Conservation (phyloP, 2,113 vertebrate species). For the Pristiophorus japonicus region DNA sequence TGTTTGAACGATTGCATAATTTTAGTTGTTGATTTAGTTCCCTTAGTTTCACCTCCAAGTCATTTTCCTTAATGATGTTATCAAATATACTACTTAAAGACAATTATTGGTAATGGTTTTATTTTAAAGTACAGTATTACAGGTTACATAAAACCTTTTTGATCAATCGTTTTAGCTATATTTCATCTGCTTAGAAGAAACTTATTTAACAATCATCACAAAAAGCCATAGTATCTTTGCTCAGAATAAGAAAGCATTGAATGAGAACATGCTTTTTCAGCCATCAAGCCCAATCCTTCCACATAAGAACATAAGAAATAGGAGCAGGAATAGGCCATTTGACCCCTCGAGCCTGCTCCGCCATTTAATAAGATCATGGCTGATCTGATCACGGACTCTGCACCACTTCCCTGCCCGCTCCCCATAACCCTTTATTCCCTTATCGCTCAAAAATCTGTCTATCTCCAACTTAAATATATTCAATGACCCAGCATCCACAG, state of each 20-base stretch:
- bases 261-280: not conserved
- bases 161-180: not conserved
- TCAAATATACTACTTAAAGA: not conserved
- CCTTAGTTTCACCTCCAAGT: not conserved
- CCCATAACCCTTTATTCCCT: no score
- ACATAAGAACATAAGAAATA: no score
- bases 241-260: not conserved
- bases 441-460: no score
- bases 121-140: not conserved
- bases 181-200: not conserved
- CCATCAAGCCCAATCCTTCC: not conserved
- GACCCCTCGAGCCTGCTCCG: no score
- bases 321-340: no score
- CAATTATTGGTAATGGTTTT: not conserved
- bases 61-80: not conserved
- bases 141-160: not conserved
- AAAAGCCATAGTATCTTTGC: not conserved
- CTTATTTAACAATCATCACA: not conserved
- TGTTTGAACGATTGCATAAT: not conserved
- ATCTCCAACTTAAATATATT: no score
- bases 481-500: no score
- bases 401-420: no score
- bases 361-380: no score
- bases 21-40: not conserved
- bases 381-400: no score